Conservation (phyloP, 1,140 invertebrate genomes). For the Solenopsis fugax region DNA sequence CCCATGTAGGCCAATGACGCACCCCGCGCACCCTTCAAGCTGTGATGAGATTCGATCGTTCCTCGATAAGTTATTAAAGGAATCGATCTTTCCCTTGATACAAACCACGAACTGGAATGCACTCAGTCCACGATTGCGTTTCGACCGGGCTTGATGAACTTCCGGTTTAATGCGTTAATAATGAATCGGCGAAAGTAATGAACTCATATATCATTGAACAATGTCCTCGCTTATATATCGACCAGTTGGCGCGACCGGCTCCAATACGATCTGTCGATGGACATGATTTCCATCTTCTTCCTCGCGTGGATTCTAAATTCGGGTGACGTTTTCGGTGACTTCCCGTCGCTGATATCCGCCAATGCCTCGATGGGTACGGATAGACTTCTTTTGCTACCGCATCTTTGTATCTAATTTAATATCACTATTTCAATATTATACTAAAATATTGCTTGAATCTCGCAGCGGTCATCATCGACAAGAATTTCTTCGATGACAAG, state of each 20-base stretch:
- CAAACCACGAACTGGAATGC: not conserved
- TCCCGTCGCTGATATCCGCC: conserved; percentile 90
- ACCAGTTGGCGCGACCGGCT: not conserved
- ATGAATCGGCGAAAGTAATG: conserved; percentile 69
- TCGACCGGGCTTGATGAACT: conserved; percentile 1
- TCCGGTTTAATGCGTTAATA: conserved; percentile 47
- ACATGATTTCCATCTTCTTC: conserved; percentile 79
- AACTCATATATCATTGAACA: conserved; percentile 71
- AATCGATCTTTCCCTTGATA: conserved; percentile 68
- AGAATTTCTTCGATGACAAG: conserved; percentile 76
- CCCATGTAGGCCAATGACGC: conserved; percentile 57
- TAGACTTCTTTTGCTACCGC: conserved; percentile 10
- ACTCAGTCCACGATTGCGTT: conserved; percentile 56
- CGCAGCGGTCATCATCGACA: conserved; percentile 81
- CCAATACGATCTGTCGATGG: conserved; percentile 35
- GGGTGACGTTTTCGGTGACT: conserved; percentile 85
- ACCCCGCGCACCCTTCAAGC: conserved; percentile 48
- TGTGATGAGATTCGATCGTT: conserved; percentile 73
- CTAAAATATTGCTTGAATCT: conserved; percentile 24
- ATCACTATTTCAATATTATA: not conserved
- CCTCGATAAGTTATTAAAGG: conserved; percentile 72
- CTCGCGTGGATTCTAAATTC: conserved; percentile 64
- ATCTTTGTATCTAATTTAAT: not conserved
- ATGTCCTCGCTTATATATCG: conserved; percentile 67
- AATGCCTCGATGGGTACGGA: conserved; percentile 90